These are phyloP conservation scores for Lanius collurio DNA, from an alignment of 2,113 vertebrate species.

Conservation along the genomic window DNA sequence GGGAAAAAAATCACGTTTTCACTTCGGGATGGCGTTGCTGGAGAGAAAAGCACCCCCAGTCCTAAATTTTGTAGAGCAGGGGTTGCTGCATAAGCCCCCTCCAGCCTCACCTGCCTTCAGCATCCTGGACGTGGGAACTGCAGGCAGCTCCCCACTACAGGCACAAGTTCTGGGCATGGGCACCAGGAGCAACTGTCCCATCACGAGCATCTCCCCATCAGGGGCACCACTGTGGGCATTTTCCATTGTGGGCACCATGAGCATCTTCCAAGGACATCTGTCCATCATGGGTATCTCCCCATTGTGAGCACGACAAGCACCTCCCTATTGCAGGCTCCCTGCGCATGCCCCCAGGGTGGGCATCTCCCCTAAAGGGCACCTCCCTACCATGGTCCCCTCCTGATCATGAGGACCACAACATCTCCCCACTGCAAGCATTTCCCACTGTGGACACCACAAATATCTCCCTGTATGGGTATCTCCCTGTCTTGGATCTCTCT, in stretches of 20 bases:
- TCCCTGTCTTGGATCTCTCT: neutral
- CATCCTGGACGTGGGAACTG: neutral
- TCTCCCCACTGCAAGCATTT: neutral
- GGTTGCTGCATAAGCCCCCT: neutral
- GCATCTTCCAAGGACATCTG: neutral
- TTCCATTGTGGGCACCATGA: neutral
- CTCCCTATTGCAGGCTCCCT: neutral
- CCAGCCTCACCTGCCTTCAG: neutral
- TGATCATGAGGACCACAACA: neutral
- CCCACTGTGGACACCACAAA: neutral
- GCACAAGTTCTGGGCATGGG: neutral
- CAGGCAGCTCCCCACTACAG: neutral
- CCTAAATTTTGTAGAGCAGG: neutral
- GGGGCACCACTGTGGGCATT: too few species aligned
- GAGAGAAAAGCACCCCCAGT: neutral
- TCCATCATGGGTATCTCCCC: neutral
- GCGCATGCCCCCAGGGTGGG: too few species aligned
- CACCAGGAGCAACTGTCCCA: neutral
- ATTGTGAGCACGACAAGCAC: rapidly evolving
- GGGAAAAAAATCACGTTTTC: rapidly evolving
- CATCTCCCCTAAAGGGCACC: neutral
- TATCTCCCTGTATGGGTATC: rapidly evolving
- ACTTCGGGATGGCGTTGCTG: neutral
- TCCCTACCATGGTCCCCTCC: neutral
- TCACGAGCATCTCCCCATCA: too few species aligned